Conservation (phyloP, 2,113 vertebrate genomes). For the Prinia subflava region DNA sequence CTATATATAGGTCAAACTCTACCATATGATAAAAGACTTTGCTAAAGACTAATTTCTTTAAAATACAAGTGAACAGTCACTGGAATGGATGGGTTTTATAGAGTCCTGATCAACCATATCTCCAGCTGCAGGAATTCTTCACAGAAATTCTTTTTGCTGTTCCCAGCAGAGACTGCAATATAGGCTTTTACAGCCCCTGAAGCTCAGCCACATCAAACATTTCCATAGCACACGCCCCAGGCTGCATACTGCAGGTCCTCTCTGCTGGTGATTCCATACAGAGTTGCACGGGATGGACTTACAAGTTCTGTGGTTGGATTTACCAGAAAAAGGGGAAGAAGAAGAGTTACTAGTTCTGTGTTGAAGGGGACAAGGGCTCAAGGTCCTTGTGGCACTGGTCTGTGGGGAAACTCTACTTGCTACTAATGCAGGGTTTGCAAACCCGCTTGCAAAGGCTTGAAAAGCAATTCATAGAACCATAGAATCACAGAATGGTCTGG, state of each 20-base stretch:
- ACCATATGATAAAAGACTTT: not conserved
- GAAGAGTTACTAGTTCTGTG: accelerated
- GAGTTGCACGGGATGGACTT: not conserved
- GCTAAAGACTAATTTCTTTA: not conserved
- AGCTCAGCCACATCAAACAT: not conserved
- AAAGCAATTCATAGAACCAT: not conserved
- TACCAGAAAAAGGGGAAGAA: not conserved
- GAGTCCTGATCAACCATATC: not conserved
- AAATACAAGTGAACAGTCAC: not conserved
- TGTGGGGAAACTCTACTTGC: not conserved
- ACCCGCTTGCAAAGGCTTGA: not conserved
- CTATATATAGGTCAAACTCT: not conserved
- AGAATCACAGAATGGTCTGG: not conserved
- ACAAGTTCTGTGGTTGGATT: not conserved
- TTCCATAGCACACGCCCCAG: not conserved
- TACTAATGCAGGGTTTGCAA: not conserved
- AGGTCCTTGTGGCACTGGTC: not conserved
- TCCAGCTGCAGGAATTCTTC: not conserved
- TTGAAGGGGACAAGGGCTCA: not conserved
- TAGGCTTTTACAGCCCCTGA: not conserved
- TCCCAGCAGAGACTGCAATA: not conserved
- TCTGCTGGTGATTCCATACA: not conserved
- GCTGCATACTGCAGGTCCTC: not conserved
- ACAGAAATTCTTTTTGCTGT: not conserved
- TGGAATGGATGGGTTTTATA: not conserved